Evolutionary conservation across 1,140 invertebrate genomes (phyloP).

Genomic region (Drosophila subpulchrella): DNA sequence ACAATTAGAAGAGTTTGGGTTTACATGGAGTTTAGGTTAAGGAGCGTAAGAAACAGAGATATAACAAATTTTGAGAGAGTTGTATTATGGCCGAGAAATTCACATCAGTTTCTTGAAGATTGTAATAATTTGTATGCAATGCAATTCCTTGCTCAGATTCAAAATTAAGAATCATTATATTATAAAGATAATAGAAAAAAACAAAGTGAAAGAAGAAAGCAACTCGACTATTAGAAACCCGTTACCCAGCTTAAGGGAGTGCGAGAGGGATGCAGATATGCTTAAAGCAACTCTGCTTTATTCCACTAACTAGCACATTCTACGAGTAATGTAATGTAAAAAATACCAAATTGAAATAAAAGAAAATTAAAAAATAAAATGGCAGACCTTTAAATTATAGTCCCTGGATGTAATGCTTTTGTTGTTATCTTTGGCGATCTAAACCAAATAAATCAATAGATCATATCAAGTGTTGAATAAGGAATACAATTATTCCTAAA

Average conservation of each 20-base stretch:
- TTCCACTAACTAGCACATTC: no score
- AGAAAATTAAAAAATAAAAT: background rate
- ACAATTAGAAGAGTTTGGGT: background rate
- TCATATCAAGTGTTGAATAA: background rate
- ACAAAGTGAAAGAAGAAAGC: no score
- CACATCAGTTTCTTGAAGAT: background rate
- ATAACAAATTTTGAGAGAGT: background rate
- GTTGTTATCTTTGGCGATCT: background rate
- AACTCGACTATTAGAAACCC: no score
- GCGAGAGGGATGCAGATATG: no score
- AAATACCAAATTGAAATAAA: background rate
- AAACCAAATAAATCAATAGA: background rate
- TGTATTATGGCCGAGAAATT: background rate
- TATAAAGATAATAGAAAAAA: background rate
- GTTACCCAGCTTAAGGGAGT: no score
- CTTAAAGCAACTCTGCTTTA: no score
- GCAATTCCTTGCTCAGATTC: background rate
- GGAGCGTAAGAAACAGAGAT: background rate
- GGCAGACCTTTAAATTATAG: background rate
- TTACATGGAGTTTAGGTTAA: background rate
- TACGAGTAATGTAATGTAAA: background rate
- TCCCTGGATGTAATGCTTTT: background rate
- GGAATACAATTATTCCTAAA: background rate
- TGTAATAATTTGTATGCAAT: background rate
- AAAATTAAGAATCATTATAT: background rate